phyloP scores from a whole-genome alignment of 2,113 vertebrate genomes.

The Cheilinus undulatus region DNA sequence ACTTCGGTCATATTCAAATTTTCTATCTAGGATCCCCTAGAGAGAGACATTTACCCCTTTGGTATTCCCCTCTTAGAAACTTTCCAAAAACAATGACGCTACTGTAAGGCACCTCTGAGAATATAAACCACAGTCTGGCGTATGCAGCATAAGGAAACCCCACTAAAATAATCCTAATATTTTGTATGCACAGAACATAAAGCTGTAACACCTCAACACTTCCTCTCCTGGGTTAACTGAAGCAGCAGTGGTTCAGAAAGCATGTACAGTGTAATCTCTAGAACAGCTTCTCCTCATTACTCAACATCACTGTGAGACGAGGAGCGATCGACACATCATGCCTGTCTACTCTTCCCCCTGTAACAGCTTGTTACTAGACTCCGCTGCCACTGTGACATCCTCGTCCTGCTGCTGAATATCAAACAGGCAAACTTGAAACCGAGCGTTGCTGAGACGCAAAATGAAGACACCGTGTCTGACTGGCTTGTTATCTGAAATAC shows the following conservation, averaged over 20 bases:
- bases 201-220: conserved; percentile 1
- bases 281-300: conserved; percentile 28
- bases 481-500: conserved; percentile 28
- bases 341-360: conserved; percentile 52
- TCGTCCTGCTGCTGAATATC: conserved; percentile 61
- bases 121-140: not conserved
- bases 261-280: conserved; percentile 25
- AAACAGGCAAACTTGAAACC: conserved; percentile 58
- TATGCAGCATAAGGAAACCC: not conserved
- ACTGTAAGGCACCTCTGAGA: not conserved
- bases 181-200: not conserved
- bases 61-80: conserved; percentile 6
- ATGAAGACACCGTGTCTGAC: conserved; percentile 40
- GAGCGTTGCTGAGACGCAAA: conserved; percentile 41
- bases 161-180: not conserved
- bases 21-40: too few relatives aligned
- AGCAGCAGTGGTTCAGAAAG: conserved; percentile 30
- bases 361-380: conserved; percentile 63
- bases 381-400: conserved; percentile 59
- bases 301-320: conserved; percentile 23
- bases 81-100: not conserved
- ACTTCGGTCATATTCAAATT: too few relatives aligned
- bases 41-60: too few relatives aligned
- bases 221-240: conserved; percentile 21
- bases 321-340: conserved; percentile 33